A percentile compares a stretch with the other conserved stretches of the same genome.
Conservation (phyloP, 2,113 vertebrate species). For the Cranoglanis bouderius region DNA sequence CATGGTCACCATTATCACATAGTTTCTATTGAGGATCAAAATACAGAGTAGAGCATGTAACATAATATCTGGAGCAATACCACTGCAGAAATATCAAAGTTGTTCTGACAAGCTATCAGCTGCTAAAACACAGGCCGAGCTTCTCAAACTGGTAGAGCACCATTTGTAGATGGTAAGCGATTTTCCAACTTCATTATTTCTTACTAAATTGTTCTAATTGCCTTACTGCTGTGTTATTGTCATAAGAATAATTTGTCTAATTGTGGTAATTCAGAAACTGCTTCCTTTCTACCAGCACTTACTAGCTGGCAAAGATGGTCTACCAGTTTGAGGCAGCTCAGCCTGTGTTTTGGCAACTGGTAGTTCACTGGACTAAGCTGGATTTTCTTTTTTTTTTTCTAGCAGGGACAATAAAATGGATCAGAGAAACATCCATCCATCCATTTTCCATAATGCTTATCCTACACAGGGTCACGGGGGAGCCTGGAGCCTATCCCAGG, state of each 20-base stretch:
- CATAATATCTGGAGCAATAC: background rate
- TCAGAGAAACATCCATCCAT: background rate
- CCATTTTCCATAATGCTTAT: too few species aligned
- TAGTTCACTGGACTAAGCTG: background rate
- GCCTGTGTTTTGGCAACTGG: background rate
- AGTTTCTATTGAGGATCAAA: constrained; percentile 75
- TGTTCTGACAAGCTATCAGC: background rate
- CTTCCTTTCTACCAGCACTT: background rate
- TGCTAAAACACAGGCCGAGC: background rate
- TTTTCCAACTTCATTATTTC: background rate
- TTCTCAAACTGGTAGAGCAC: background rate
- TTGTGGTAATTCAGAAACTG: background rate
- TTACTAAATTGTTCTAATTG: background rate
- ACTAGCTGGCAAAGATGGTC: background rate
- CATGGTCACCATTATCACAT: constrained; percentile 93
- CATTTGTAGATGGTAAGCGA: background rate
- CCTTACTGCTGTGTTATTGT: background rate
- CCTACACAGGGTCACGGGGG: too few species aligned
- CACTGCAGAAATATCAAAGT: background rate
- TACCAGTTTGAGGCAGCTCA: background rate
- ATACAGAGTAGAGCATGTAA: background rate
- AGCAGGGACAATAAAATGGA: background rate
- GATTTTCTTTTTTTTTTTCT: background rate
- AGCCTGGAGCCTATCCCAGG: too few species aligned
- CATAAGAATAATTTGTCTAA: background rate